A percentile compares a stretch with the other conserved stretches of the same genome.
Evolutionary conservation across 2,888 invertebrate genomes (phyloP).

Genomic region (Lampropteryx suffumata): DNA sequence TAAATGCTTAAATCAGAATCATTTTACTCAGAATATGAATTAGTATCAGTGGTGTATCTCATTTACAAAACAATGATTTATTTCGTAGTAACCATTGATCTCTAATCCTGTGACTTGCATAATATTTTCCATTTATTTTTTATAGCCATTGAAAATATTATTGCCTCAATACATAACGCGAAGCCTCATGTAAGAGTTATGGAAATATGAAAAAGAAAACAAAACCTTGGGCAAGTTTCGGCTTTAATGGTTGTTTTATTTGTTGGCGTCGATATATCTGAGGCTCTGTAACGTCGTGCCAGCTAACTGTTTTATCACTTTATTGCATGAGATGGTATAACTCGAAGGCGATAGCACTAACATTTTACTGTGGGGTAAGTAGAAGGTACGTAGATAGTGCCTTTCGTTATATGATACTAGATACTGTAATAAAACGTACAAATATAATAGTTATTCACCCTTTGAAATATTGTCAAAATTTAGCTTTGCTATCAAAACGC

Average conservation of each 20-base stretch:
- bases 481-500: too few relatives aligned
- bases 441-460: too few relatives aligned
- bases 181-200: conserved; percentile 46
- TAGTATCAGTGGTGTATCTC: too few relatives aligned
- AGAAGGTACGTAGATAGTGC: conserved; percentile 22
- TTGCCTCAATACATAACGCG: conserved; percentile 44
- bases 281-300: conserved; percentile 65
- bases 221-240: conserved; percentile 72
- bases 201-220: conserved; percentile 65
- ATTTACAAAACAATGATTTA: too few relatives aligned
- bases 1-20: too few relatives aligned
- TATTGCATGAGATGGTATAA: conserved; percentile 79
- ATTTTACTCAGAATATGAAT: too few relatives aligned
- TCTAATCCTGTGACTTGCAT: conserved; percentile 16
- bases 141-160: conserved; percentile 45
- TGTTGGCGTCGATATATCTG: conserved; percentile 73
- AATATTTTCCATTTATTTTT: conserved; percentile 35
- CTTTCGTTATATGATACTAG: too few relatives aligned
- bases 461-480: too few relatives aligned
- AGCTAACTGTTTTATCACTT: conserved; percentile 81
- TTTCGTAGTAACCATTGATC: background rate
- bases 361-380: conserved; percentile 58
- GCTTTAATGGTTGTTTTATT: conserved; percentile 76
- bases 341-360: conserved; percentile 68
- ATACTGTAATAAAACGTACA: too few relatives aligned